Percentiles rank a stretch among this genome's conserved stretches.
Evolutionary conservation across 1,140 invertebrate genomes (phyloP).

Genomic region (Bombus affinis): DNA sequence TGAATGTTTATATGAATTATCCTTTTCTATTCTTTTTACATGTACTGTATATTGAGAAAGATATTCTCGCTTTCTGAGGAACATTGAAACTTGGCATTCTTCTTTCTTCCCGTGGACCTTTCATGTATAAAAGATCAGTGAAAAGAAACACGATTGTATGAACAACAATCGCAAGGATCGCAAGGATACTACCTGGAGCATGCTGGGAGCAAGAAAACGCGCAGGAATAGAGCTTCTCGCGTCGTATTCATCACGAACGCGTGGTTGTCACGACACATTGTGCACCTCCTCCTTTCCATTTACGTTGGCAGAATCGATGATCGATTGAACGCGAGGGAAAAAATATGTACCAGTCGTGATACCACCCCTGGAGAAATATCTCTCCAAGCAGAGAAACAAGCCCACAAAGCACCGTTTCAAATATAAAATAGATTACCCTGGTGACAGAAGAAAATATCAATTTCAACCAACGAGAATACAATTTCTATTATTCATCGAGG

Average conservation of each 20-base stretch:
- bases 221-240: background rate
- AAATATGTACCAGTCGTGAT: background rate
- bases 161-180: background rate
- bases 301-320: background rate
- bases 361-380: background rate
- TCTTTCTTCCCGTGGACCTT: too few relatives aligned
- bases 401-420: background rate
- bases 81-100: too few relatives aligned
- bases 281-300: background rate
- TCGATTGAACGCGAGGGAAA: background rate
- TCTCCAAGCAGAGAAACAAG: background rate
- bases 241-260: conserved; percentile 3
- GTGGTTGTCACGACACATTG: background rate
- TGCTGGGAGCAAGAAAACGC: background rate
- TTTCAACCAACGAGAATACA: too few relatives aligned
- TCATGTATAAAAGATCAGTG: background rate
- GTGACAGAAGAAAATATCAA: too few relatives aligned
- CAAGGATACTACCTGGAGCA: background rate
- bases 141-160: background rate
- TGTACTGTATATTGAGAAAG: too few relatives aligned
- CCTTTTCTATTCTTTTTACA: too few relatives aligned
- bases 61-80: too few relatives aligned
- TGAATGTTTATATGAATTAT: too few relatives aligned
- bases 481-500: too few relatives aligned
- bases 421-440: conserved; percentile 1